Evolutionary conservation across 2,113 vertebrate species (phyloP), one percentile per base, ranked within the genome.

Genomic region (Cheirogaleus medius): DNA sequence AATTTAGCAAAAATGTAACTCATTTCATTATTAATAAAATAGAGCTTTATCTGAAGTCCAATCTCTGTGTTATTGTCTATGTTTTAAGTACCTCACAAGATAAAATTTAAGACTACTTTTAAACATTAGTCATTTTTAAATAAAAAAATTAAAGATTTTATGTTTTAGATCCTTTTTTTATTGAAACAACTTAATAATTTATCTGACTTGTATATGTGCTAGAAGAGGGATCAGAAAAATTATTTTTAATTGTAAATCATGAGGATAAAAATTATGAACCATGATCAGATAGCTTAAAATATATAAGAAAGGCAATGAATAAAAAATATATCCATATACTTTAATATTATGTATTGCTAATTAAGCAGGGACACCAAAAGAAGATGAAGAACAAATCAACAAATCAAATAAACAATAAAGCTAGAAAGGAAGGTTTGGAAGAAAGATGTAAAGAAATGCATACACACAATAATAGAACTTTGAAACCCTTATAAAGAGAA

Each of bases 1-100:
- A 97, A 93, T 83, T 86, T 94, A 95, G 25, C 80, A 42, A 56
- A 96, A 64, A 29, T 87, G 34, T 86, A 91, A 78, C 39, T 87
- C 44, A 85, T 34, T 60, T 84, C 1, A 52, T 12, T 87, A 27
- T 58, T 47, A 86, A 80, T 80, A 93, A 80, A 49, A 84, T 5
- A 47, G 25, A 74, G 1, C 5, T 84, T 84, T 63, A 66, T 34
- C 63, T 82, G 49, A 95, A 92, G 42, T 76, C 42, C 56, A 82
- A 58, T 69, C 32, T 85, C 44, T n/a, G 29, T 18, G 21, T 66
- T 87, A 60, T 87, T 96, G 92, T 82, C 69, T 80, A 11, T 87
- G 27, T 86, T 94, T 66, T 42, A 47, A 89, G 34, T 47, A 71
- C 39, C 21, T 68, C 44, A 14, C 6, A 66, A 8, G 58, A 83